Evolutionary conservation across 1,140 invertebrate species (phyloP), one percentile per base, ranked within the genome.

Genomic region (Dreissena polymorpha): DNA sequence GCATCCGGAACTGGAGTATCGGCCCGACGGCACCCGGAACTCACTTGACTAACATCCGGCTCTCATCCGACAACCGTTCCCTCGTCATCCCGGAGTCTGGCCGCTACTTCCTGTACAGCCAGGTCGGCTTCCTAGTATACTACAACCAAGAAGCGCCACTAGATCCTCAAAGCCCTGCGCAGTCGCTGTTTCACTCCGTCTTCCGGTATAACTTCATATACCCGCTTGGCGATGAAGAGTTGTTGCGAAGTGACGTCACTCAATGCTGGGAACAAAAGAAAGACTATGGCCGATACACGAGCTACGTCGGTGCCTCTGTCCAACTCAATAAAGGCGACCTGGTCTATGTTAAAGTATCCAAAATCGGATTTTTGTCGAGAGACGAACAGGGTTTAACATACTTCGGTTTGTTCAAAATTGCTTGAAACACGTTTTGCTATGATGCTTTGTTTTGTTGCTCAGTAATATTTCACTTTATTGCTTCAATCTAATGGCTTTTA

Each of bases 211-310:
- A 81, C 60, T 51, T 63, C 23, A 81, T 81, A 12, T 81, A 81
- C 49, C 78, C 78, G 8, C 10, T 65, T 14, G 78, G 78, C 1
- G 73, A 25, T 25, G 14, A 83, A 69, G 64, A 55, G n/a, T n/a
- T 83, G 8, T 55, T 69, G 53, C 55, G 51, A 57, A 67, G 80
- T n/a, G 80, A 60, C 1, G 21, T 55, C 25, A 83, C 80, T 14
- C 80, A 83, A 16, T 83, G 80, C 21, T 83, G 80, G 80, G 80
- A 75, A 50, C 60, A 83, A 69, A 16, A 69, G 8, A 83, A 83
- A 73, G 60, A 68, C 5, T 83, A 74, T 25, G 80, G 80, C 23
- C 27, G 51, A 16, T 83, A 83, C 50, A 83, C 80, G n/a, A 83
- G 70, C 53, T 83, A 83, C 16, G 72, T 67, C 21, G 80, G 80